Conservation (phyloP, 2,113 vertebrate species). For the Chelonoidis abingdonii region DNA sequence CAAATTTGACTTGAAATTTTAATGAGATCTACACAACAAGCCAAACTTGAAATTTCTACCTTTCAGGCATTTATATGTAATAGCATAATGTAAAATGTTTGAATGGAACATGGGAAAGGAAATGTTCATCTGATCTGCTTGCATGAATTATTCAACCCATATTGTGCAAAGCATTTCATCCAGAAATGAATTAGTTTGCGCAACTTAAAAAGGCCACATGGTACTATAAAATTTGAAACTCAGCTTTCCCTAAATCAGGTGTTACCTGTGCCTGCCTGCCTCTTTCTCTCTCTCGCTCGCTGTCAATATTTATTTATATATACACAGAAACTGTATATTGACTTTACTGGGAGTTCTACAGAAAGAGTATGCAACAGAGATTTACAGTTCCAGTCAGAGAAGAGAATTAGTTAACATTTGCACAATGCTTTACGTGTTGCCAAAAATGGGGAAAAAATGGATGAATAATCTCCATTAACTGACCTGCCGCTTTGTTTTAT, state of each 20-base stretch:
- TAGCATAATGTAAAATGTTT: background rate
- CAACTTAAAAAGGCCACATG: background rate
- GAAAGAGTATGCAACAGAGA: background rate
- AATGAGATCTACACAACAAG: background rate
- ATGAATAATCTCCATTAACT: background rate
- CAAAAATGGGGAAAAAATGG: background rate
- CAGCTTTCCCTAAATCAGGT: background rate
- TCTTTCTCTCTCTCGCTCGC: background rate
- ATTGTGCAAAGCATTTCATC: background rate
- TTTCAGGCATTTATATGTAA: background rate
- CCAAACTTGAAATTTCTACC: background rate
- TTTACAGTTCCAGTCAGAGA: background rate
- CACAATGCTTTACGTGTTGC: background rate
- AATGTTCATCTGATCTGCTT: background rate
- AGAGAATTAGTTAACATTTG: background rate
- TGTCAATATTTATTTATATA: background rate
- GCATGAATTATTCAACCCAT: background rate
- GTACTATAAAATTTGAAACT: background rate
- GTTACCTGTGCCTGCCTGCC: background rate
- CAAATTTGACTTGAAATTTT: background rate
- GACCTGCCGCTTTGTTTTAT: background rate
- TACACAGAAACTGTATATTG: background rate
- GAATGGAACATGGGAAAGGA: background rate
- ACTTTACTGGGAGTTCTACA: background rate
- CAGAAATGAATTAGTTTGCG: background rate